Evolutionary conservation across 2,113 vertebrate genomes (phyloP), one percentile per base, ranked within the genome.

Genomic region (Eretmochelys imbricata): DNA sequence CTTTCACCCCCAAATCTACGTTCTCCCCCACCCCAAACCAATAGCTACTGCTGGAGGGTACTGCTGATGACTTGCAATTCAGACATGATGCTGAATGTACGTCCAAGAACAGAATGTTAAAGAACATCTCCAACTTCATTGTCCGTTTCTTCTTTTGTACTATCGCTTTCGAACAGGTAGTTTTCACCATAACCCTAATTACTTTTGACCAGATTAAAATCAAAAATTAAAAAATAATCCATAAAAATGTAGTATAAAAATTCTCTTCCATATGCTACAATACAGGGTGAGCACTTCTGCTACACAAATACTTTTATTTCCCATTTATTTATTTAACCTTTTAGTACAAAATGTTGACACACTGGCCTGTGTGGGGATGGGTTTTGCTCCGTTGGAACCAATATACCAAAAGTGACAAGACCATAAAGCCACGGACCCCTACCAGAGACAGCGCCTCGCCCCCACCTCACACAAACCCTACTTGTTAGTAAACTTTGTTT

Each of bases 211-310:
- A 91, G 95, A 62, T 93, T 49, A 80, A 95, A 94, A 83, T 90
- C 87, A 90, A 72, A 91, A 93, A 42, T 96, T 96, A 97, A 93
- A 98, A 98, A 98, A 98, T 90, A 98, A 97, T 97, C 96, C 98
- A 93, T 98, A 97, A 95, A 98, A 98, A 97, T 54, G 95, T 84
- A 6, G 89, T 98, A 98, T 97, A 97, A 98, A 98, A 98, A 96
- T 93, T 95, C 96, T 97, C 97, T 97, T 95, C 96, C 96, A 22
- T 97, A 93, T 96, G 98, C 98, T 97, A 95, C 96, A 97, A 96
- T 93, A 95, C 94, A 46, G 91, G 97, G 97, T 14, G 95, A 97
- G 97, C 95, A 79, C 96, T 94, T 94, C 96, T 96, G 96, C 97
- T 97, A 96, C 97, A 97, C 95, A 98, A 96, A 98, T 96, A 96